Evolutionary conservation across 2,797 vertebrate genomes (phyloP), one percentile per base, ranked within the genome.

Genomic region (Microchirus variegatus): DNA sequence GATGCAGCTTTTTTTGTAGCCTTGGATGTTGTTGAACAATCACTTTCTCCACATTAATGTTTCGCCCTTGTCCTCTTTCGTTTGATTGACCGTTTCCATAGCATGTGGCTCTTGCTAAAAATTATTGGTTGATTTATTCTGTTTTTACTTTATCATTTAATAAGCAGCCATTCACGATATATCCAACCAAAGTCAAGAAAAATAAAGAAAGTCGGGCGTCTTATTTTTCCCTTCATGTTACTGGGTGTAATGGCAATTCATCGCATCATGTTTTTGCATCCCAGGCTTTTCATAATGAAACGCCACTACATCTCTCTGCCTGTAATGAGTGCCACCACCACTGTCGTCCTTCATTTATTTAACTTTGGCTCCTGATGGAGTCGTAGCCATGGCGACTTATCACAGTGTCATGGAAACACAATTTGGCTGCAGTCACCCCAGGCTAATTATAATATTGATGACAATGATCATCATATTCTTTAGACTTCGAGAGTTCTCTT

Each of bases 381-480:
- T 19, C 1, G 41, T 67, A 47, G 55, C 78, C 46, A 70, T 62
- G 49, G 75, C 37, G 59, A 86, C 72, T 80, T 63, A 60, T 70
- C 54, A 44, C 62, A 40, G 40, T 69, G 75, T 70, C 83, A 79
- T 84, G 78, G 78, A 61, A 79, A 83, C 80, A 55, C 67, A 73
- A 53, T 6, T 17, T 54, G 19, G 10, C 14, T 13, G 44, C 53
- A 47, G 58, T 47, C 46, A 48, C 43, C 47, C 43, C 43, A 44
- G 9, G 4, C 12, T 15, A 5, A 6, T 14, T 15, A 15, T 15
- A 42, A 12, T 12, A 42, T 42, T 42, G 31, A 31, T 31, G 31
- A 31, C 5, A 31, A 31, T 31, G 5, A 31, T 31, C 6, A 31
- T 42, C 5, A 12, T 42, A 5, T 42, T 15, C 13, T 42, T 12